Evolutionary conservation across 1,140 invertebrate genomes (phyloP), one percentile per base, ranked within the genome.

Genomic region (Mamestra configurata): DNA sequence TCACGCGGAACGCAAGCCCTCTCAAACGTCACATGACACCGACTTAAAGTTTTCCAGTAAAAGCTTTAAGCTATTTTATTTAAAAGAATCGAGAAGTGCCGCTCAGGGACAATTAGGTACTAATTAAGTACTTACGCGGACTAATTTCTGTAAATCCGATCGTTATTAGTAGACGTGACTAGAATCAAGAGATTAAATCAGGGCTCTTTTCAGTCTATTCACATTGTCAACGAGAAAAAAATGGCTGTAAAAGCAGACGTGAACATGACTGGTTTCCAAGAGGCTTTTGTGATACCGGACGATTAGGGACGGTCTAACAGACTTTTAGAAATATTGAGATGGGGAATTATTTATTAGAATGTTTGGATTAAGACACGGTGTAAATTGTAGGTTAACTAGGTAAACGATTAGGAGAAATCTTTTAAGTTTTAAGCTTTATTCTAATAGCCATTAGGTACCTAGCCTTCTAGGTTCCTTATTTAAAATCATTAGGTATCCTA

Each of bases 141-240:
- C 53, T 57, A 24, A 27, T 57, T 22, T 57, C 53, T 57, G 20
- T 53, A 53, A 57, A 57, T 57, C 22, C 22, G 20, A 27, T 57
- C 2, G 53, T 57, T 57, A 57, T 57, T 57, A 57, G 10, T 15
- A 57, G 53, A 57, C 53, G 53, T 57, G 53, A 27, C 53, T 27
- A 24, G 53, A 57, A 57, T 57, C 22, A 13, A 4, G 13, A 4
- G 1, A 24, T 57, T 24, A 15, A 57, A 24, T 24, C 2, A 4
- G 22, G 11, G 22, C 22, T 57, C 24, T 57, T 53, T 53, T 24
- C 53, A 24, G 10, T 24, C 22, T 27, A 15, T 24, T 11, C 53
- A 24, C 53, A 27, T 13, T 24, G 24, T 57, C 10, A 24, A 57
- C 22, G 53, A 57, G 22, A 27, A 57, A 31, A 27, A 15, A 24